These are phyloP conservation scores for Clitarchus hookeri DNA, from an alignment of 2,888 invertebrate genomes.

Conservation along the genomic window DNA sequence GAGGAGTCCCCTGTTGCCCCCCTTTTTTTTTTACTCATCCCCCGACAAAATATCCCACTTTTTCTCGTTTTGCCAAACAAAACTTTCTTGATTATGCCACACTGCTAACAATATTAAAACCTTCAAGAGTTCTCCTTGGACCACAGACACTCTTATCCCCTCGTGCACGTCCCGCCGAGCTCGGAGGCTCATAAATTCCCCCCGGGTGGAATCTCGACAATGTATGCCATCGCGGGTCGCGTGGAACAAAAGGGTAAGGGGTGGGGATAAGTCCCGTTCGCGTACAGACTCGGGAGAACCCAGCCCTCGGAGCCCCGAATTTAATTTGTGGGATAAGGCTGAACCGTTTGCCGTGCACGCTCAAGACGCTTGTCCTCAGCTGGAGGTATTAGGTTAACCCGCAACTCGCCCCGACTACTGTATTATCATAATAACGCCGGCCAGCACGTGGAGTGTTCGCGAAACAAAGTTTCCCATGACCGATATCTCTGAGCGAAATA, in stretches of 20 bases:
- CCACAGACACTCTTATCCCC: neutral
- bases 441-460: no score
- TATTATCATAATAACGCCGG: no score
- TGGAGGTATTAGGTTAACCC: neutral
- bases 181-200: neutral
- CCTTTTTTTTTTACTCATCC: neutral
- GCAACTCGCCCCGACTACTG: no score
- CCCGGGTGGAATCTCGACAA: neutral
- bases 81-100: conserved; percentile 7
- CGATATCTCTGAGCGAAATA: no score
- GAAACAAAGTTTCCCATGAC: no score
- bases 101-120: conserved; percentile 10
- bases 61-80: neutral
- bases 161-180: neutral
- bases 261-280: neutral
- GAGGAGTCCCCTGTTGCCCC: neutral
- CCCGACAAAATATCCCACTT: neutral
- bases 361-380: neutral
- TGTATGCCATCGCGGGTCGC: neutral
- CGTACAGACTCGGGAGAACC: neutral
- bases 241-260: neutral
- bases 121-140: neutral
- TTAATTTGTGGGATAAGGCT: neutral
- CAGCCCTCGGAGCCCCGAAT: neutral
- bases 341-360: neutral